Evolutionary conservation across 2,797 vertebrate genomes (phyloP).

Genomic region (Oreortyx pictus): DNA sequence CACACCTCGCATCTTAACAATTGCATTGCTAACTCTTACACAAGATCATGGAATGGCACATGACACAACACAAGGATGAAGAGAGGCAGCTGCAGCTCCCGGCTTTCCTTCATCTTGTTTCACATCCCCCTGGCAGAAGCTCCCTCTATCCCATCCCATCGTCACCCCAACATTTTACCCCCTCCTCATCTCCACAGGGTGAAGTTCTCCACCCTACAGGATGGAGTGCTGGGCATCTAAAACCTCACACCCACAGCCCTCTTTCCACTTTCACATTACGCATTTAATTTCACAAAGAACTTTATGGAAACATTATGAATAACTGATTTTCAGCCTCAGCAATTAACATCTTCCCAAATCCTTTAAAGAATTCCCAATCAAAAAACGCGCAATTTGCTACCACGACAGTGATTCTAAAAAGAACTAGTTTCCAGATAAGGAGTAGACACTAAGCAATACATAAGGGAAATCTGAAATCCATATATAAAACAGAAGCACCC

Average conservation of each 20-base stretch:
- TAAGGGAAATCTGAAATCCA: background rate
- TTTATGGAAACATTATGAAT: background rate
- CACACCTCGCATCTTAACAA: background rate
- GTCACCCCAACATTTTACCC: background rate
- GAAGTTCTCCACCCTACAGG: background rate
- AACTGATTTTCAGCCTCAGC: background rate
- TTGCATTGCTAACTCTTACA: rapidly evolving
- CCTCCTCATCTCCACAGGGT: background rate
- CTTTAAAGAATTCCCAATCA: background rate
- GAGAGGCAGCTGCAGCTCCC: background rate
- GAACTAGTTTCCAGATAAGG: background rate
- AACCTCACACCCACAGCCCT: background rate
- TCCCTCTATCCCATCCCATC: background rate
- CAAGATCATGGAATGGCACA: background rate
- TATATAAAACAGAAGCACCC: background rate
- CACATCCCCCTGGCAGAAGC: background rate
- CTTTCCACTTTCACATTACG: background rate
- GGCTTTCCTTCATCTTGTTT: background rate
- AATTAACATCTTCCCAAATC: background rate
- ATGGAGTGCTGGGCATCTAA: background rate
- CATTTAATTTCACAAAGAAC: background rate
- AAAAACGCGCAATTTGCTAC: background rate
- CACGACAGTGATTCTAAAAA: background rate
- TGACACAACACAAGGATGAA: rapidly evolving
- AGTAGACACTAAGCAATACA: background rate